Evolutionary conservation across 2,113 vertebrate species (phyloP).

Genomic region (Sander lucioperca): DNA sequence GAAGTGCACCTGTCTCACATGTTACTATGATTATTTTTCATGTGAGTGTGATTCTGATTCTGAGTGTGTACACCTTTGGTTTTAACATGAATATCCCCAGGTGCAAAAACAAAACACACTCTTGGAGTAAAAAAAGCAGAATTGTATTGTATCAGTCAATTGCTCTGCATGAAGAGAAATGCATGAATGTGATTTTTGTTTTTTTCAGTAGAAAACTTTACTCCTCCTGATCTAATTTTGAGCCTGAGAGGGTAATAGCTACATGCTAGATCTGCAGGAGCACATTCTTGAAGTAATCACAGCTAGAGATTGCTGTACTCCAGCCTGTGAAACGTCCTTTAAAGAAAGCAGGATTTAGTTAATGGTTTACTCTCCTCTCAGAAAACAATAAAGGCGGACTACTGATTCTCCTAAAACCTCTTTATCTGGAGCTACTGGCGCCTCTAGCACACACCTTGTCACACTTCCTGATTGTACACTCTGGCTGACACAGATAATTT

Average conservation of each 20-base stretch:
- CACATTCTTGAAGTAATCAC: background rate
- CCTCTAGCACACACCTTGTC: background rate
- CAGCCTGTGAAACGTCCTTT: background rate
- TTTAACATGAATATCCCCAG: background rate
- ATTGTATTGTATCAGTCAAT: background rate
- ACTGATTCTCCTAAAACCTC: background rate
- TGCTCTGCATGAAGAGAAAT: background rate
- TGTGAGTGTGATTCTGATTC: background rate
- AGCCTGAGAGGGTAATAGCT: background rate
- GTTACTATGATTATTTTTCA: background rate
- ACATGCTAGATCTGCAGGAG: background rate
- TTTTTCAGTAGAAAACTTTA: background rate
- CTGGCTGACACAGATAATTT: background rate
- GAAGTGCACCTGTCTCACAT: background rate
- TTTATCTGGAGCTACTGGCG: background rate
- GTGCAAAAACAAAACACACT: background rate
- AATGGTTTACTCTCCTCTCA: background rate
- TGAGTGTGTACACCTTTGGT: background rate
- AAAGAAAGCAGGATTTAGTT: background rate
- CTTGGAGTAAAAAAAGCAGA: background rate
- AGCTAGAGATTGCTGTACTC: background rate
- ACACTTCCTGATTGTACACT: background rate
- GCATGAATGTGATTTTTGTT: background rate
- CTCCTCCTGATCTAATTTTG: background rate
- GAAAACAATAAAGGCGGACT: background rate